These are phyloP conservation scores for Fopius arisanus DNA, from an alignment of 1,140 invertebrate species.

Conservation along the genomic window DNA sequence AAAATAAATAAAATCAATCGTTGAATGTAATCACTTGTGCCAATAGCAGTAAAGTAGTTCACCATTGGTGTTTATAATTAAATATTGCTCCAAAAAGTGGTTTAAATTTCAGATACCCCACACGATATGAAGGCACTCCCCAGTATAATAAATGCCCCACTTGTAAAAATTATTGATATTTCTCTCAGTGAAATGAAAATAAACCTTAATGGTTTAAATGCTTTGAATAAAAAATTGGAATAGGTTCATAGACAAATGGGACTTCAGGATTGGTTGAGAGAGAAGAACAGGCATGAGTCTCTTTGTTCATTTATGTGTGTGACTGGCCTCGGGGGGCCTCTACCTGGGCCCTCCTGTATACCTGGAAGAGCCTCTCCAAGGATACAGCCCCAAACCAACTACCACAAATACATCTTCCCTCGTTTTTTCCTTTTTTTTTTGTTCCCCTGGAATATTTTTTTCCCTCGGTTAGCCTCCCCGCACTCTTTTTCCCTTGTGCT, in stretches of 20 bases:
- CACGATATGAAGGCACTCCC: no score
- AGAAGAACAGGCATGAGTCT: not conserved
- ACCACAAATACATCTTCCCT: slow-evolving; percentile 12
- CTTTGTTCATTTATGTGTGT: slow-evolving; percentile 12
- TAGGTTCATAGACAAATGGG: slow-evolving; percentile 3
- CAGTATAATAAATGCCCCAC: no score
- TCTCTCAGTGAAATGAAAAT: no score
- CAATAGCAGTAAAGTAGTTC: no score
- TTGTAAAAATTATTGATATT: no score
- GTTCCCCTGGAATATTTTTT: not conserved
- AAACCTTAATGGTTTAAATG: no score
- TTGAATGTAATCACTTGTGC: not conserved
- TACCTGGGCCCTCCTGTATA: slow-evolving; percentile 2
- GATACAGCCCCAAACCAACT: slow-evolving; percentile 7
- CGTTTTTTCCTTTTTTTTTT: slow-evolving; percentile 2
- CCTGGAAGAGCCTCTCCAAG: slow-evolving; percentile 5
- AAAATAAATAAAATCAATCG: not conserved
- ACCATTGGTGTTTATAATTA: no score
- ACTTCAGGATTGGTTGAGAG: not conserved
- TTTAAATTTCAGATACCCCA: no score
- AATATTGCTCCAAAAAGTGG: no score
- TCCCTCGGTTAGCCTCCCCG: not conserved
- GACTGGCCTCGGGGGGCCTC: slow-evolving; percentile 4
- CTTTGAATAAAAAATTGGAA: no score
- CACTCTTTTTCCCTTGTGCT: not conserved